phyloP scores from a whole-genome alignment of 2,113 vertebrate genomes.

The Aramus guarauna region DNA sequence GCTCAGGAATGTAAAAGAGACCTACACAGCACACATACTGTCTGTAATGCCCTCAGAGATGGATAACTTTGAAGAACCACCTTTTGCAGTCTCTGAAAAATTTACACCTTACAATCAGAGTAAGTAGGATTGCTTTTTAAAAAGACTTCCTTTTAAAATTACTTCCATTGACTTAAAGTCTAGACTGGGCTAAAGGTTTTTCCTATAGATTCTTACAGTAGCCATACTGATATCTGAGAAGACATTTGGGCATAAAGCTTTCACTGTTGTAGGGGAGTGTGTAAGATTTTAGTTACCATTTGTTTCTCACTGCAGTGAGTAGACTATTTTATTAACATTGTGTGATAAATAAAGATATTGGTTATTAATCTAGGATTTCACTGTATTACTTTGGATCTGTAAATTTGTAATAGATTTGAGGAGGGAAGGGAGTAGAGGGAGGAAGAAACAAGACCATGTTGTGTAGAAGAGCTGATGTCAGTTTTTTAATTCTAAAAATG shows the following conservation, averaged over 20 bases:
- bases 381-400: not conserved
- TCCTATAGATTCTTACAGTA: not conserved
- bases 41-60: not conserved
- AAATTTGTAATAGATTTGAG: not conserved
- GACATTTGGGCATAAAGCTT: not conserved
- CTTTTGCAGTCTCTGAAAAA: constrained; percentile 50
- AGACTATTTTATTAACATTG: not conserved
- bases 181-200: not conserved
- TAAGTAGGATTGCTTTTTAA: constrained; percentile 68
- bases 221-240: not conserved
- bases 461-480: not conserved
- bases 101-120: constrained; percentile 88
- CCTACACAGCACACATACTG: constrained; percentile 78
- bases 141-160: not conserved
- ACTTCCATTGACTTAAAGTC: not conserved
- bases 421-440: not conserved
- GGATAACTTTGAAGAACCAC: constrained; percentile 60
- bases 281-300: not conserved
- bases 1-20: constrained; percentile 62
- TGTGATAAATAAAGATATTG: not conserved
- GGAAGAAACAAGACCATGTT: not conserved
- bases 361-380: not conserved
- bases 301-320: not conserved
- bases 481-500: constrained; percentile 17
- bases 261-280: not conserved